These are phyloP conservation scores for Mohoua ochrocephala DNA, from an alignment of 2,113 vertebrate species.

Conservation along the genomic window DNA sequence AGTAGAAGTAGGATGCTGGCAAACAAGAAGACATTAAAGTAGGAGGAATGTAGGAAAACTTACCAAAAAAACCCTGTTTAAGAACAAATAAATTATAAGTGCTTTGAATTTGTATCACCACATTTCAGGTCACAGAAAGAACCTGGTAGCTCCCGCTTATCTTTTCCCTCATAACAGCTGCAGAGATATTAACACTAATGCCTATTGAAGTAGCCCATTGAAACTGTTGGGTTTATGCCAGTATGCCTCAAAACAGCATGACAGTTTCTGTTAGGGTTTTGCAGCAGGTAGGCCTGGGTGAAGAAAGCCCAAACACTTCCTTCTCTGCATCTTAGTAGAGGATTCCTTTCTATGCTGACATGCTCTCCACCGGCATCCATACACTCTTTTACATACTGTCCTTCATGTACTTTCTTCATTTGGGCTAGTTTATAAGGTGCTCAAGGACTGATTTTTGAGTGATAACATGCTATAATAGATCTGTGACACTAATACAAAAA, in stretches of 20 bases:
- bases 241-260: neutral
- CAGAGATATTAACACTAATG: neutral
- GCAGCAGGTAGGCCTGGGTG: neutral
- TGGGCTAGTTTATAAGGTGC: neutral
- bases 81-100: neutral
- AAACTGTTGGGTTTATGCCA: neutral
- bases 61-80: neutral
- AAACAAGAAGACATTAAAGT: neutral
- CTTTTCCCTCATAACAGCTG: neutral
- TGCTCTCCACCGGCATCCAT: neutral
- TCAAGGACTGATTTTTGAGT: neutral
- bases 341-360: neutral
- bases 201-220: neutral
- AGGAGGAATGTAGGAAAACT: constrained; percentile 17
- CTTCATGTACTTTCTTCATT: neutral
- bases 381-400: neutral
- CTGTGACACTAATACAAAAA: neutral
- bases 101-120: neutral
- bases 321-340: neutral
- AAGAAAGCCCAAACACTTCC: neutral
- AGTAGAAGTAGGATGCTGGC: neutral
- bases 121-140: neutral
- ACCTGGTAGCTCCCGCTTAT: neutral
- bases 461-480: neutral
- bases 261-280: neutral